Base-by-base conservation (phyloP, 37 sponge, comb jelly and placozoan species). In the Mnemiopsis leidyi region DNA sequence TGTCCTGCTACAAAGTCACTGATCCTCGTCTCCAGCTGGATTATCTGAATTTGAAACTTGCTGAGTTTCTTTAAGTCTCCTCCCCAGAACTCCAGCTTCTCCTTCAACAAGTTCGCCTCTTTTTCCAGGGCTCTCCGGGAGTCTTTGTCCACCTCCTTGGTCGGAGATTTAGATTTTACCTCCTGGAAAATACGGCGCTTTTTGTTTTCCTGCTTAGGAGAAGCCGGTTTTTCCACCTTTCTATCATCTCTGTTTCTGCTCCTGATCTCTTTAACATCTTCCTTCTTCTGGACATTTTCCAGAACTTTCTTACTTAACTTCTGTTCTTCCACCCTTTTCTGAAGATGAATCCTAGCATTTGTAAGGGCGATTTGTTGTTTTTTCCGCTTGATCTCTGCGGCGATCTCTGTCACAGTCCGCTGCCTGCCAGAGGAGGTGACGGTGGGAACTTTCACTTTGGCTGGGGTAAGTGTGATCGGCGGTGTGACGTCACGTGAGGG, bases 21-120 rank as follows among this genome's bases (percentile, higher is more conserved):
- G 29, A 85, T 85, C 26, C 90, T 28, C 9, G 90, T 85, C 35
- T 33, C 61, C n/a, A 85, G 24, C 90, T 85, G 61, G 25, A 85
- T 40, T 23, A 38, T 40, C 61, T 38, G 61, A 39, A 85, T 40
- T 33, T 85, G 90, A 37, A 85, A 85, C 61, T 85, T 85, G 30
- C 90, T 85, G 29, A 38, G 61, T 29, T n/a, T 9, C 90, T 85
- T 85, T 32, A 77, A 18, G 33, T 77, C 79, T n/a, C 90, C 90
- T 21, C 90, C 90, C 61, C 40, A 40, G 26, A 85, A 85, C 48
- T 85, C 90, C 1, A 85, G 90, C 29, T 85, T 85, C 90, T 85
- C 90, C 3, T 40, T 40, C 36, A 85, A 37, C 1, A 85, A n/a
- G 13, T 40, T 13, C 23, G 90, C 90, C 36, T 85, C 90, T 25